Evolutionary conservation across 2,888 invertebrate species (phyloP), one percentile per base, ranked within the genome.

Genomic region (Spodoptera exigua): DNA sequence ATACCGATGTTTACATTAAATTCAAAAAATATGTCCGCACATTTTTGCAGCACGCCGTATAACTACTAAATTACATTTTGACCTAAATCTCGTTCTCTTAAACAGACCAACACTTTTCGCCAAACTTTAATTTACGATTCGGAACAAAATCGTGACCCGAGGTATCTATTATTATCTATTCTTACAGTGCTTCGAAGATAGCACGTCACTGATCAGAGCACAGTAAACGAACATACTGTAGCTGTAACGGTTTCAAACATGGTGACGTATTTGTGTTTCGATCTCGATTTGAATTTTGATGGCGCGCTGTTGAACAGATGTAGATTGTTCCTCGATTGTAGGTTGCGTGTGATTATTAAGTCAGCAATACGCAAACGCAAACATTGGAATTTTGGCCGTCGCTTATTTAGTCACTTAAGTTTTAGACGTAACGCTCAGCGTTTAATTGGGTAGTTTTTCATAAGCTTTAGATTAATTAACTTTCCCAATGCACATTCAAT

Each of bases 251-350:
- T 47, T 55, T 35, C 40, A n/a, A 55, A 47, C 16, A 41, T 41
- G 21, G 41, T 35, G 35, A 3, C 32, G 41, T 55, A 34, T 47
- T 55, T 55, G 47, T 55, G 41, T 55, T 55, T 10, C 21, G 55
- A 47, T 41, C 35, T 10, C 13, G 47, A 41, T 55, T 55, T 35
- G 55, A 47, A 46, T 55, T 65, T 60, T 16, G 21, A 47, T 55
- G 41, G 21, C 36, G 46, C 21, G 17, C 13, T 18, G 13, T 21
- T 34, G 40, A 40, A 54, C 45, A 18, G 21, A 12, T 35, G 18
- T 13, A 18, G 17, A 32, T 35, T 14, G 34, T 41, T 18, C 32
- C 16, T 32, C 12, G 18, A 18, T 18, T 41, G 17, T 17, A 13
- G 16, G 1, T 10, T 39, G 4, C 1, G 39, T 10, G 14, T 39